Conservation (phyloP, 2,888 invertebrate species). For the Hofmannophila pseudospretella region DNA sequence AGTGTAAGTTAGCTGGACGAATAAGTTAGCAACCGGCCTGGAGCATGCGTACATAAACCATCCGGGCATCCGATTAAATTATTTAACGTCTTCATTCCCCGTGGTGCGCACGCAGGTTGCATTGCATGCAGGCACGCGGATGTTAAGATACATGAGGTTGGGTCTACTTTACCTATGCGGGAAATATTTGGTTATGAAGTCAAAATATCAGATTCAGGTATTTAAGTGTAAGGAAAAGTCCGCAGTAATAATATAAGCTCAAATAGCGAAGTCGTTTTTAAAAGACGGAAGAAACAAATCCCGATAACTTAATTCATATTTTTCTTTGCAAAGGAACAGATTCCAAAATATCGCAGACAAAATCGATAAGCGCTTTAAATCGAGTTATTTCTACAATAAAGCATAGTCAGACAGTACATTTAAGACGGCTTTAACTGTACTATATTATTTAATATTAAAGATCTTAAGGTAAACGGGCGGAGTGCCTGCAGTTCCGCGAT, state of each 20-base stretch:
- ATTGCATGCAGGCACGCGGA: conserved; percentile 69
- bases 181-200: no score
- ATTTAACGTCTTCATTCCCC: conserved; percentile 76
- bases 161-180: conserved; percentile 3
- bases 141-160: conserved; percentile 51
- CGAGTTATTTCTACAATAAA: conserved; percentile 35
- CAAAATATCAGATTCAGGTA: no score
- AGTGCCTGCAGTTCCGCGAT: conserved; percentile 76
- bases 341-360: background rate
- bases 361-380: conserved; percentile 5
- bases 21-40: conserved; percentile 26
- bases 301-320: no score
- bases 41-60: conserved; percentile 58
- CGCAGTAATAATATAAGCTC: no score
- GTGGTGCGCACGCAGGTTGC: conserved; percentile 47
- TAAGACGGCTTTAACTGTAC: conserved; percentile 63
- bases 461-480: conserved; percentile 74
- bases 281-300: no score
- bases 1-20: conserved; percentile 24
- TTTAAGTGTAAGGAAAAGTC: no score
- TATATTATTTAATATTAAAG: conserved; percentile 77
- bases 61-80: conserved; percentile 69
- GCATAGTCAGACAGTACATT: conserved; percentile 44
- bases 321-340: no score
- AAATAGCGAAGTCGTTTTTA: no score